Conservation (phyloP, 2,797 vertebrate species). For the Perodicticus potto region DNA sequence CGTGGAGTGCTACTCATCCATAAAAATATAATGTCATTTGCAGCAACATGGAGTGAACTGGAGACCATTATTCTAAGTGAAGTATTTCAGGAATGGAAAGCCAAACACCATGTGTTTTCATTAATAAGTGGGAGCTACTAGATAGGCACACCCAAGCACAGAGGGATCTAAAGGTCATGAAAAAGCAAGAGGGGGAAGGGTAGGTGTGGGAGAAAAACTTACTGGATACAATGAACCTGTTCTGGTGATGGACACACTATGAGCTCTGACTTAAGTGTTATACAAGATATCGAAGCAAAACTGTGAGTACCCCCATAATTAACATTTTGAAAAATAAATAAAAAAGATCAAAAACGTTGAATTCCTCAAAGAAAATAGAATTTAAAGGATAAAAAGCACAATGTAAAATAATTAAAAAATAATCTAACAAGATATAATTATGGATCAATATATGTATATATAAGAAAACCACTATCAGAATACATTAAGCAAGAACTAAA, state of each 20-base stretch:
- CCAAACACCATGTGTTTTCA: background rate
- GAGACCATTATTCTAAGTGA: background rate
- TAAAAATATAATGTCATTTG: background rate
- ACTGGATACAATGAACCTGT: background rate
- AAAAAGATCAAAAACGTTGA: background rate
- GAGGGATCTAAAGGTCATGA: background rate
- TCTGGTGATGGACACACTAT: background rate
- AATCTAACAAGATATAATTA: background rate
- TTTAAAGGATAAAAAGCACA: background rate
- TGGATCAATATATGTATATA: background rate
- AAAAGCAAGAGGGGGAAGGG: background rate
- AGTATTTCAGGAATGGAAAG: background rate
- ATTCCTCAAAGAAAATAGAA: background rate
- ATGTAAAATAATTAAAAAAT: constrained; percentile 1
- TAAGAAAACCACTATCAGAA: background rate
- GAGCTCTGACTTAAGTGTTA: background rate
- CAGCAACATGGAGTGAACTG: background rate
- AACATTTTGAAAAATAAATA: background rate
- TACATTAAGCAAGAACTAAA: constrained; percentile 38
- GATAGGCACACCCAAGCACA: background rate
- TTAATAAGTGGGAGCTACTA: background rate
- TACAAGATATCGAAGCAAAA: background rate
- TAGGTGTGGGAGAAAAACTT: background rate
- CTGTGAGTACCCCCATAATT: background rate
- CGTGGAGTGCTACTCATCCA: background rate